These are phyloP conservation scores for Goniozus legneri DNA, from an alignment of 1,140 invertebrate genomes.

Conservation along the genomic window DNA sequence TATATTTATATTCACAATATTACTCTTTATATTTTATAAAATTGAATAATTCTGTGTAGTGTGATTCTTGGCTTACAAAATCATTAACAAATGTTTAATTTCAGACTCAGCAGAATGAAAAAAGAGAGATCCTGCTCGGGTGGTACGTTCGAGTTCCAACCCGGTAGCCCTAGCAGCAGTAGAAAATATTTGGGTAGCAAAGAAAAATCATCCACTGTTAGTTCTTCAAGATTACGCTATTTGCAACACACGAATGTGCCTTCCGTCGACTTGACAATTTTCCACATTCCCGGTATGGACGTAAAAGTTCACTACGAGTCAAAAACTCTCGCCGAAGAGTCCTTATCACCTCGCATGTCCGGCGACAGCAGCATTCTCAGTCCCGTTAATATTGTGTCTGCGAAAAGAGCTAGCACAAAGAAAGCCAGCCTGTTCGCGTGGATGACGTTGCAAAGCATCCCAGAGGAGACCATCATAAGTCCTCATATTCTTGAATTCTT, in stretches of 20 bases:
- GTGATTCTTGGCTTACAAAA: too few relatives aligned
- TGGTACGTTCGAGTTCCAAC: conserved; percentile 64
- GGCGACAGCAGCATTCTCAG: conserved; percentile 34
- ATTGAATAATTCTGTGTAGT: conserved; percentile 1
- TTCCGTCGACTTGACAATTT: conserved; percentile 81
- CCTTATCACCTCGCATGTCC: conserved; percentile 37
- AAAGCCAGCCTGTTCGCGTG: conserved; percentile 92
- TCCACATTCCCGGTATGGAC: conserved; percentile 92
- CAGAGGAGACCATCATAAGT: conserved; percentile 92
- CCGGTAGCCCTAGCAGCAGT: conserved; percentile 54
- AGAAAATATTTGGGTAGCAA: conserved; percentile 51
- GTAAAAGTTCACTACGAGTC: conserved; percentile 92
- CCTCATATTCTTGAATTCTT: conserved; percentile 92
- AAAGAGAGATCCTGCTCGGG: conserved; percentile 71
- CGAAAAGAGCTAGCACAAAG: conserved; percentile 69
- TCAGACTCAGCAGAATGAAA: conserved; percentile 59
- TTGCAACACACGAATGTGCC: conserved; percentile 50
- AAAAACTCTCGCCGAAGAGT: conserved; percentile 69
- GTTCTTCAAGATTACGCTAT: conserved; percentile 52
- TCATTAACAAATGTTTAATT: conserved; percentile 12
- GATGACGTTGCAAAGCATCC: conserved; percentile 93
- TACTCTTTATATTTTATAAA: conserved; percentile 1
- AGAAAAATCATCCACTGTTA: conserved; percentile 49
- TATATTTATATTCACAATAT: too few relatives aligned
- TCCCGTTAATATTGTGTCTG: conserved; percentile 28